A percentile compares a stretch with the other conserved stretches of the same genome.
Conservation (phyloP, 2,113 vertebrate genomes). For the Hyperoodon ampullatus region DNA sequence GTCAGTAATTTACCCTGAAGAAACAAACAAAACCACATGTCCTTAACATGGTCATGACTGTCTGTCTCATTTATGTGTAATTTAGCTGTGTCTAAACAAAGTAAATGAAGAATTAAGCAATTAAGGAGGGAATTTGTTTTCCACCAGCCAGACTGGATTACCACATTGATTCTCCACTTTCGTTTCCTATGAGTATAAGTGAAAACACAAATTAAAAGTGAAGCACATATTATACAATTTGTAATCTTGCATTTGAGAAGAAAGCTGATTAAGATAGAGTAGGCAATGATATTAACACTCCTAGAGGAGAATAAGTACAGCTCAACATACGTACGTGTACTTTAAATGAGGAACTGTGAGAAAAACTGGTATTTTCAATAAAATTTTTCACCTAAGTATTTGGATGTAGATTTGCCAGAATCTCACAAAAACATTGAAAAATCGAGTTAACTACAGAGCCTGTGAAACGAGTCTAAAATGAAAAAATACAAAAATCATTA, state of each 20-base stretch:
- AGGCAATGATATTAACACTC: neutral
- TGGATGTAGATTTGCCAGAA: neutral
- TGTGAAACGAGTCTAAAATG: neutral
- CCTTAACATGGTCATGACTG: constrained; percentile 18
- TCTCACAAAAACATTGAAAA: neutral
- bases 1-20: constrained; percentile 49
- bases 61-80: constrained; percentile 2
- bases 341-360: neutral
- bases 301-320: neutral
- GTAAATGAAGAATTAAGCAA: constrained; percentile 4
- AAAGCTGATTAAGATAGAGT: neutral
- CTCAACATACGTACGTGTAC: neutral
- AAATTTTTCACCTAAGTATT: neutral
- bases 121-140: constrained; percentile 34
- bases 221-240: neutral
- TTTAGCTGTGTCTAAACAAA: constrained; percentile 52
- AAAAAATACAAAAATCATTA: neutral
- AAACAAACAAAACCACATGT: constrained; percentile 37
- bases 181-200: neutral
- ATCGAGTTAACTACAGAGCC: neutral
- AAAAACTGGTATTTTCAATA: neutral
- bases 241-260: neutral
- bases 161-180: neutral
- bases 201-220: neutral
- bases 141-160: neutral